Conservation (phyloP, 2,113 vertebrate genomes). For the Turdus rufiventris region DNA sequence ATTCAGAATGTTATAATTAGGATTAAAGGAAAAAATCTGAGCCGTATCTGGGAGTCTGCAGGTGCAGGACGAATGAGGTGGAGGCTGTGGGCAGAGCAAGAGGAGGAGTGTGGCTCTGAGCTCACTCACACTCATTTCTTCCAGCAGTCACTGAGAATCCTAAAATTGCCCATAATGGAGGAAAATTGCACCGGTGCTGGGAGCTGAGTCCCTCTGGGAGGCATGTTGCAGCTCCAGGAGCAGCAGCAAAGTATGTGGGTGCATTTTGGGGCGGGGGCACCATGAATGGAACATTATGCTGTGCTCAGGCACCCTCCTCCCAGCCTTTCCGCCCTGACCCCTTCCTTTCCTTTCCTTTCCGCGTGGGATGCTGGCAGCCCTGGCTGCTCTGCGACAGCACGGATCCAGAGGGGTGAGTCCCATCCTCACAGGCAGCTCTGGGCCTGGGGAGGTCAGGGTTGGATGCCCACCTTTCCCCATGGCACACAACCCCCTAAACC, state of each 20-base stretch:
- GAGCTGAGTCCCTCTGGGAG: neutral
- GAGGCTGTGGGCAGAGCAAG: neutral
- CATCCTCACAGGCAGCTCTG: neutral
- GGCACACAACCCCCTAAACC: neutral
- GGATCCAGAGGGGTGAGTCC: neutral
- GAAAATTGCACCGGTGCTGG: fast-evolving
- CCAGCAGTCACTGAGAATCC: neutral
- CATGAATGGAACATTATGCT: neutral
- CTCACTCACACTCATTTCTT: neutral
- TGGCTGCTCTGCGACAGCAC: neutral
- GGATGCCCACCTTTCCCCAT: neutral
- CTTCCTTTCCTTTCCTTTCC: neutral
- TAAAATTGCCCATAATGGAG: neutral
- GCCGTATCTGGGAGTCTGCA: fast-evolving
- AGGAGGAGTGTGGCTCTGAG: neutral
- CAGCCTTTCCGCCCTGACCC: neutral
- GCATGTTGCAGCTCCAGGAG: neutral
- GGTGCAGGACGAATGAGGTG: neutral
- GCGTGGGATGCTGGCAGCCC: neutral
- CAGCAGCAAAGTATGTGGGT: neutral
- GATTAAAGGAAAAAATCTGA: neutral
- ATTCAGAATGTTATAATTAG: neutral
- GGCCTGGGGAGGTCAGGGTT: neutral
- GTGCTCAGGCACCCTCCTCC: neutral
- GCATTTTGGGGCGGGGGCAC: neutral